Conservation (phyloP, 2,113 vertebrate species). For the Urocolius indicus region DNA sequence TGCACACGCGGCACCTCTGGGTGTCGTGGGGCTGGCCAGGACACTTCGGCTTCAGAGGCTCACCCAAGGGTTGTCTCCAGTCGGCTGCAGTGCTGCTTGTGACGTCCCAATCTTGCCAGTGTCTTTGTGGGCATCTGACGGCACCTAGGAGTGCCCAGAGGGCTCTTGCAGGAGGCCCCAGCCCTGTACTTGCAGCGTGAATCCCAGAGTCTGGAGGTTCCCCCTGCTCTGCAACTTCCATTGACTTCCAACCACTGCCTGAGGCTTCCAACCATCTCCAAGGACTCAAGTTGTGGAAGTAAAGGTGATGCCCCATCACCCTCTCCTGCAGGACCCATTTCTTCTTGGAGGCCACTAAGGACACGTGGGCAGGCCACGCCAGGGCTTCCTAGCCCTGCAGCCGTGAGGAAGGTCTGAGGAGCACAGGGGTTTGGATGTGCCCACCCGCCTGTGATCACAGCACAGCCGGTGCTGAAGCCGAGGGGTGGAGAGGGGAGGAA, state of each 20-base stretch:
- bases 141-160: background rate
- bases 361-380: background rate
- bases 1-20: rapidly evolving
- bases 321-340: background rate
- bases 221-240: background rate
- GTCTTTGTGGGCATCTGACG: background rate
- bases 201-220: background rate
- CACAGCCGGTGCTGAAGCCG: conserved; percentile 47
- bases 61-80: background rate
- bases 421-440: rapidly evolving
- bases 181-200: rapidly evolving
- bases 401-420: background rate
- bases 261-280: background rate
- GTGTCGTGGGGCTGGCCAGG: background rate
- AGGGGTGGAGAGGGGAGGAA: background rate
- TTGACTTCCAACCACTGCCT: background rate
- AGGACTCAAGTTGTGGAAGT: background rate
- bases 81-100: background rate
- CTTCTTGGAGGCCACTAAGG: background rate
- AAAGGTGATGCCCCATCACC: background rate
- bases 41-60: background rate
- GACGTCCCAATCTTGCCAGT: background rate
- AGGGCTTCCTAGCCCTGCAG: background rate
- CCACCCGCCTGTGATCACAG: background rate
- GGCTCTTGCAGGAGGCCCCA: background rate